Percentiles rank a stretch among this genome's conserved stretches.
phyloP scores from a whole-genome alignment of 2,797 vertebrate species.

The Myotis findleyi region DNA sequence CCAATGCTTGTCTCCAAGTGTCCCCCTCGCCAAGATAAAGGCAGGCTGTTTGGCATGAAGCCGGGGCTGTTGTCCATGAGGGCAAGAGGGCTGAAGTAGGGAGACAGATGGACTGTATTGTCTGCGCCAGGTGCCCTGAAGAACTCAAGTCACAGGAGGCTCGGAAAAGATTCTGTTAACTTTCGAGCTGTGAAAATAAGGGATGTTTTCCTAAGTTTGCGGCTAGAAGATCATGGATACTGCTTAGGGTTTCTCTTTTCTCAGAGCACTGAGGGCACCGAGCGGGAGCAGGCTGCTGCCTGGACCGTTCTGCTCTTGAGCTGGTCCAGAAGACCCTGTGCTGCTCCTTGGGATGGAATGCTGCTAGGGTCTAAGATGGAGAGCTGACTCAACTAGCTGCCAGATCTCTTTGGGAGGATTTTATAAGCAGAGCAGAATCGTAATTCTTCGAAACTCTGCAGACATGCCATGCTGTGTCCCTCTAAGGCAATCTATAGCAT shows the following conservation, averaged over 20 bases:
- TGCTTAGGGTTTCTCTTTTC: background rate
- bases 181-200: background rate
- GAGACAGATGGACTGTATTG: slow-evolving; percentile 65
- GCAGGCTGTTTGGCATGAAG: slow-evolving; percentile 72
- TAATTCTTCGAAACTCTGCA: slow-evolving; percentile 42
- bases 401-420: background rate
- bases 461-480: slow-evolving; percentile 47
- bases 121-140: background rate
- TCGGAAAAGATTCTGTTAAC: background rate
- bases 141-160: background rate
- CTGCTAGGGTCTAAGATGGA: background rate
- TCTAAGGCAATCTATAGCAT: slow-evolving; percentile 77
- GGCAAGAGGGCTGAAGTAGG: background rate
- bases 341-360: slow-evolving; percentile 33
- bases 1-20: slow-evolving; percentile 57
- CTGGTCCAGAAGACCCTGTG: background rate
- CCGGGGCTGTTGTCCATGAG: background rate
- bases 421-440: slow-evolving; percentile 32
- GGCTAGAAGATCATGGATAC: background rate
- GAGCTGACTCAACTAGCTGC: background rate
- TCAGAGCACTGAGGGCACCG: background rate
- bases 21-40: slow-evolving; percentile 72
- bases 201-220: background rate
- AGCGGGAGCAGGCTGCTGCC: background rate
- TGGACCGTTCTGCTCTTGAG: background rate